These are phyloP conservation scores for Manacus vitellinus DNA, from an alignment of 2,113 vertebrate genomes.

Conservation along the genomic window DNA sequence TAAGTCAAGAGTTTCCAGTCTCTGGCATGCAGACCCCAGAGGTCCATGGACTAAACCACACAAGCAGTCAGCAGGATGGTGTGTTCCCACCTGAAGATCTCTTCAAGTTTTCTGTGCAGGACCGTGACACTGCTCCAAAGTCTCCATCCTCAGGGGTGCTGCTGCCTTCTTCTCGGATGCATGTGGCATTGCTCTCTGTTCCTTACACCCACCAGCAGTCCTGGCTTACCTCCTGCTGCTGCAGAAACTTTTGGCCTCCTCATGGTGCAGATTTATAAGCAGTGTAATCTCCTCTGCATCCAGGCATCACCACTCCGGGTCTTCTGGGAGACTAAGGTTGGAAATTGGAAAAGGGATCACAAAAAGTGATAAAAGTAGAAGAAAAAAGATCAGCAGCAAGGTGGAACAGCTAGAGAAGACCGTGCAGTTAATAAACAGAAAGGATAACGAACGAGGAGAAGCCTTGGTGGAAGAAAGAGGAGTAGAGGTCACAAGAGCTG, in stretches of 20 bases:
- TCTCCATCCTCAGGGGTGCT: neutral
- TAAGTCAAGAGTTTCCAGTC: slow-evolving; percentile 18
- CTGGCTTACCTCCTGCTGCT: slow-evolving; percentile 61
- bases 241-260: slow-evolving; percentile 65
- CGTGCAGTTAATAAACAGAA: neutral
- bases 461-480: neutral
- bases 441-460: neutral
- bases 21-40: neutral
- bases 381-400: slow-evolving; percentile 42
- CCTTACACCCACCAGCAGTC: slow-evolving; percentile 43
- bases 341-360: slow-evolving; percentile 71
- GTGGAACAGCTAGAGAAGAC: slow-evolving; percentile 31
- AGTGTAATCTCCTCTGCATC: slow-evolving; percentile 58
- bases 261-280: slow-evolving; percentile 55
- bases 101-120: neutral
- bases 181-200: neutral
- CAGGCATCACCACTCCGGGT: slow-evolving; percentile 44
- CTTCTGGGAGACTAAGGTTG: slow-evolving; percentile 69
- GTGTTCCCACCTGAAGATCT: slow-evolving; percentile 13
- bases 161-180: neutral
- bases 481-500: neutral
- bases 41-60: neutral
- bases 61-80: neutral
- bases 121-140: neutral
- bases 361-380: slow-evolving; percentile 50